Base-by-base conservation (phyloP, 2,797 vertebrate species). In the Brotogeris chrysoptera region DNA sequence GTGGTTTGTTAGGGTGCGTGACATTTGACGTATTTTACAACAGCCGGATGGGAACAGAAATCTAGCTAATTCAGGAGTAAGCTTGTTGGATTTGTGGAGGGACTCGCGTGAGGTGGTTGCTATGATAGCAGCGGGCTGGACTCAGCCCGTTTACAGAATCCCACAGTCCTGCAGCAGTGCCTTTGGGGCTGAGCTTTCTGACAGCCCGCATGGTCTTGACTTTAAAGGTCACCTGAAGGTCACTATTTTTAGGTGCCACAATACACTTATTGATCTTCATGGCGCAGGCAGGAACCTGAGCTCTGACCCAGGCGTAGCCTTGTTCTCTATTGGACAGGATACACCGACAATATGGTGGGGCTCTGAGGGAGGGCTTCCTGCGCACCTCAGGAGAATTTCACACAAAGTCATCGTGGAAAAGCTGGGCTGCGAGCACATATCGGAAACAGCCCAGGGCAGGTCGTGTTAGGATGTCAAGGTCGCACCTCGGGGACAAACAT, bases 351-450 rank as follows among this genome's bases (percentile, higher is more conserved):
- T 6, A 41, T 0, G 4, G 32, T 36, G 20, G 17, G 8, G 43
- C 10, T 30, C n/a, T 9, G 6, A 36, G 8, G 0, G 1, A n/a
- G 11, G 8, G 5, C 24, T 76, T 61, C 46, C 28, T 32, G 41
- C 6, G 3, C 28, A 3, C 5, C 7, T 1, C 27, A 50, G 43
- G 50, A 70, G 72, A 80, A 43, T 9, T 12, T 86, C 64, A 63
- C 13, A 8, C 5, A 5, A n/a, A 32, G 34, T 9, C 17, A 14
- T 43, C 6, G 27, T 7, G 43, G 27, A 65, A 69, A 27, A 80
- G 23, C 32, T 53, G 44, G 24, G 23, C 27, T 76, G 38, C 0
- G 0, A 70, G 34, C 38, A 19, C 32, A 7, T 10, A 13, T 23
- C 21, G 60, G 83, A 69, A 80, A 76, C 13, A 46, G 23, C 6